These are phyloP conservation scores for Dryocosmus kuriphilus DNA, from an alignment of 2,888 invertebrate genomes.

Conservation along the genomic window DNA sequence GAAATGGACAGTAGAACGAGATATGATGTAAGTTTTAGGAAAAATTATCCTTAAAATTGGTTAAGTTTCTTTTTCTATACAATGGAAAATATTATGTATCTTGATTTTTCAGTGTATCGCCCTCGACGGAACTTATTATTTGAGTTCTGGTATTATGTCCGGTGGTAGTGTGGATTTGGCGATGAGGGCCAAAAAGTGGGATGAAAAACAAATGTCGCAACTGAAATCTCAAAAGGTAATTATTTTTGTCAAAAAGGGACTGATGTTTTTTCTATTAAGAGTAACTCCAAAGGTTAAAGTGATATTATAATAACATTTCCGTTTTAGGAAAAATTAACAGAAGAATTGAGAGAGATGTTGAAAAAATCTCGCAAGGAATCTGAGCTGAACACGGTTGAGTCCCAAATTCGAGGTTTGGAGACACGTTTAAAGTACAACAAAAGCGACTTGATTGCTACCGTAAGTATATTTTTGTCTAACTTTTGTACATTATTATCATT, in stretches of 20 bases:
- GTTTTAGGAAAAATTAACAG: constrained; percentile 89
- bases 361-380: constrained; percentile 98
- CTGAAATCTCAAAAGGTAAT: constrained; percentile 91
- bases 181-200: constrained; percentile 98
- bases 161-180: constrained; percentile 97
- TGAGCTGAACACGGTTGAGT: constrained; percentile 97
- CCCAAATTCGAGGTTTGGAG: constrained; percentile 96
- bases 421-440: constrained; percentile 95
- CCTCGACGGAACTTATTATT: constrained; percentile 98
- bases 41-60: background rate
- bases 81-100: constrained; percentile 19
- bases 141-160: constrained; percentile 99
- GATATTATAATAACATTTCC: constrained; percentile 72
- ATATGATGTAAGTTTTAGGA: constrained; percentile 84
- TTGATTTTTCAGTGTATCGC: constrained; percentile 89
- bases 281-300: background rate
- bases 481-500: no score
- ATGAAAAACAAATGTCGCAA: constrained; percentile 97
- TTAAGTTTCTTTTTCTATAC: background rate
- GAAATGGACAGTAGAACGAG: constrained; percentile 90
- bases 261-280: no score
- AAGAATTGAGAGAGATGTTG: constrained; percentile 95
- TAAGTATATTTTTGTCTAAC: constrained; percentile 75
- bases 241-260: constrained; percentile 11
- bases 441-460: constrained; percentile 93